Evolutionary conservation across 30 jellyfish, hydroid and myxozoan genomes (phyloP), one percentile per base, ranked within the genome.

Genomic region (Pelagia noctiluca): DNA sequence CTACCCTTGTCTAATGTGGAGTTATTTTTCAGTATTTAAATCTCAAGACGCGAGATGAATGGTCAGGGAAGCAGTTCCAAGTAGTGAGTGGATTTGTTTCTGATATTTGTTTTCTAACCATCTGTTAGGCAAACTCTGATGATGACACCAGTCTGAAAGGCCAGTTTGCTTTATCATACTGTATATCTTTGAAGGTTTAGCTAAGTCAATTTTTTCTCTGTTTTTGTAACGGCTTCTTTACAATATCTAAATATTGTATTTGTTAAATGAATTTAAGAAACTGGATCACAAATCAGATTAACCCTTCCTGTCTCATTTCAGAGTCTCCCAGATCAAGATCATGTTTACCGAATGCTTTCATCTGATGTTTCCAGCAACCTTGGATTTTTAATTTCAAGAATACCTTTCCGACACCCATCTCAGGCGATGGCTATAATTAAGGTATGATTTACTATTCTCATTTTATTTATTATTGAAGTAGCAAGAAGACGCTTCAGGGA

Each of bases 321-420:
- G 96, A 24, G 47, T 18, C 76, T 86, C 16, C 96, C 96, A 1
- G 96, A 75, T 31, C 79, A 86, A 35, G 86, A 75, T 13, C 96
- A 87, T 35, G 46, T 69, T 36, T 87, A 78, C 50, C 96, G 96
- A 35, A 38, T 76, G 18, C 28, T 48, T 11, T 88, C 78, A 10
- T 69, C 86, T n/a, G 69, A 68, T 1, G 35, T 71, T 24, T 53
- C 82, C 16, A 24, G 77, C 32, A 73, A 77, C 63, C 19, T 76
- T 54, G 96, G 96, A 2, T 78, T 87, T 21, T 28, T 87, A 2
- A 73, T 87, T 62, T 86, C 91, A 30, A 64, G 96, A 35, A 34
- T 87, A 2, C 96, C 89, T 7, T 87, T 87, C 65, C 91, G 71
- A 23, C 96, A 78, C 33, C 88, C 96, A 10, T 54, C 83, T 2